Evolutionary conservation across 1,140 invertebrate species (phyloP).

Genomic region (Pinna nobilis): DNA sequence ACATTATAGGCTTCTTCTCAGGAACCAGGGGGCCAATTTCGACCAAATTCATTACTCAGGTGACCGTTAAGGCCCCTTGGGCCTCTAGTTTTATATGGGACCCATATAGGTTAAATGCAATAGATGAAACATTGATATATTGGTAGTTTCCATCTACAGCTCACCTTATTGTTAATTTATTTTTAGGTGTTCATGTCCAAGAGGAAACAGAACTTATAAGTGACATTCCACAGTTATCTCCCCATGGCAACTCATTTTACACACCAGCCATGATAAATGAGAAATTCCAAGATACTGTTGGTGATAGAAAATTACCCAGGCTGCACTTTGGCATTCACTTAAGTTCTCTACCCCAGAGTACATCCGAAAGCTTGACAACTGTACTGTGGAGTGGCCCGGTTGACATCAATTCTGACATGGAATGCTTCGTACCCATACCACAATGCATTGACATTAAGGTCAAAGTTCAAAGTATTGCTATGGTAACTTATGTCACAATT

Average conservation of each 20-base stretch:
- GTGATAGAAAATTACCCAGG: constrained; percentile 51
- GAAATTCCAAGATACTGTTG: constrained; percentile 48
- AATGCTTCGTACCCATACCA: constrained; percentile 80
- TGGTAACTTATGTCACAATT: constrained; percentile 78
- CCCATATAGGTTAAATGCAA: too few relatives aligned
- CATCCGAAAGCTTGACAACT: constrained; percentile 29
- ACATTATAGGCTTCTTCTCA: too few relatives aligned
- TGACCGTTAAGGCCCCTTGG: too few relatives aligned
- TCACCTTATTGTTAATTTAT: too few relatives aligned
- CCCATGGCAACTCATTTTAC: constrained; percentile 66
- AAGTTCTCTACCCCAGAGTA: constrained; percentile 16
- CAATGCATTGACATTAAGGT: constrained; percentile 83
- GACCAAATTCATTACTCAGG: too few relatives aligned
- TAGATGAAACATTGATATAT: too few relatives aligned
- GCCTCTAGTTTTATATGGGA: too few relatives aligned
- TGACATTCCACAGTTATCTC: constrained; percentile 63
- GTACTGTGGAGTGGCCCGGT: constrained; percentile 74
- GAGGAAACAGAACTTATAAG: constrained; percentile 71
- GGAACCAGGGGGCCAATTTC: too few relatives aligned
- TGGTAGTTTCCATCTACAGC: too few relatives aligned
- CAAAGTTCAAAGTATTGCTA: constrained; percentile 77
- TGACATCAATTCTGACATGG: constrained; percentile 68
- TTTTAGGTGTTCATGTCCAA: constrained; percentile 62
- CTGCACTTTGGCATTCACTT: constrained; percentile 53
- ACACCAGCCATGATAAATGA: constrained; percentile 68